Evolutionary conservation across 1,140 invertebrate genomes (phyloP).

Genomic region (Drosophila carrolli): DNA sequence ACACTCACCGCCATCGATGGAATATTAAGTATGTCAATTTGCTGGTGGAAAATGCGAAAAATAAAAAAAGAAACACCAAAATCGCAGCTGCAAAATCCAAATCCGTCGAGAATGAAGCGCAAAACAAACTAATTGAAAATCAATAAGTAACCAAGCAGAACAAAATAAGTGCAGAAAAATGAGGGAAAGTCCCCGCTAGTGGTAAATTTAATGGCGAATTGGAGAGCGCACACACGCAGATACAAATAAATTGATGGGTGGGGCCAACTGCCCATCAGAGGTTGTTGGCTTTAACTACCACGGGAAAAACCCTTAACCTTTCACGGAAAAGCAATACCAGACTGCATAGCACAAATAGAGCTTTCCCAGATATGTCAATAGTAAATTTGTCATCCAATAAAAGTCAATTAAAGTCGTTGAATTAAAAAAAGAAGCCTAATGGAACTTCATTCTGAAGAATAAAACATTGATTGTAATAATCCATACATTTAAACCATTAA

Average conservation of each 20-base stretch:
- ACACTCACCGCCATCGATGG: constrained; percentile 43
- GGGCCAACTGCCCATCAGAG: background rate
- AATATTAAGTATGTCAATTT: constrained; percentile 79
- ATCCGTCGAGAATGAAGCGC: constrained; percentile 39
- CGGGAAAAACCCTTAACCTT: constrained; percentile 37
- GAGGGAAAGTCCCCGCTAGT: constrained; percentile 19
- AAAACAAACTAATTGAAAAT: constrained; percentile 82
- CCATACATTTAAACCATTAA: background rate
- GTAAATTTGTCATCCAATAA: constrained; percentile 1
- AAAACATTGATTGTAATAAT: background rate
- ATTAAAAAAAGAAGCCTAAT: background rate
- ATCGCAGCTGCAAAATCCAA: constrained; percentile 49
- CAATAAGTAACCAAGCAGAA: constrained; percentile 57
- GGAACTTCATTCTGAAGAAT: background rate
- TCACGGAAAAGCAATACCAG: background rate
- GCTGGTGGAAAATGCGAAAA: constrained; percentile 48
- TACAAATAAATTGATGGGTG: constrained; percentile 3
- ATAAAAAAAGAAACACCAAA: constrained; percentile 36
- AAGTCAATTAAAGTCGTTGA: background rate
- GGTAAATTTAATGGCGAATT: constrained; percentile 62
- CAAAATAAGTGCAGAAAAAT: constrained; percentile 21
- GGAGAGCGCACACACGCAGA: constrained; percentile 22
- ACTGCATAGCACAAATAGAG: background rate
- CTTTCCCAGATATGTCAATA: constrained; percentile 18
- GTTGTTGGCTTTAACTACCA: constrained; percentile 41